Conservation (phyloP, 2,797 vertebrate species). For the Cephalopachus bancanus region DNA sequence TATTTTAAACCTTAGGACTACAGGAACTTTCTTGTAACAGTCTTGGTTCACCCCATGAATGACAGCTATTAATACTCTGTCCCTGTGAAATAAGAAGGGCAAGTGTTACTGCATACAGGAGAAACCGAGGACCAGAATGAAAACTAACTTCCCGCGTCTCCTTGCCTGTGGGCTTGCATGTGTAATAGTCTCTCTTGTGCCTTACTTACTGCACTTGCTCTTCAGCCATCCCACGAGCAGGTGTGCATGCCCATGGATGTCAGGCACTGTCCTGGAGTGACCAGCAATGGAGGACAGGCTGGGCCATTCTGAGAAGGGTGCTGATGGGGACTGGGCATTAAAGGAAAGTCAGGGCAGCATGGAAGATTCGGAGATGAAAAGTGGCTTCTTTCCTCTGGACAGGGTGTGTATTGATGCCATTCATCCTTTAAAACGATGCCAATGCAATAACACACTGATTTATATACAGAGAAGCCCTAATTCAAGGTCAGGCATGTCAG, state of each 20-base stretch:
- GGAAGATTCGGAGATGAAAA: constrained; percentile 4
- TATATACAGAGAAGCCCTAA: constrained; percentile 76
- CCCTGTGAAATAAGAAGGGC: constrained; percentile 43
- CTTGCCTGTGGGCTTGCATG: neutral
- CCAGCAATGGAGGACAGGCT: neutral
- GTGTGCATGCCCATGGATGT: neutral
- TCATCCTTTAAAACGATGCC: constrained; percentile 68
- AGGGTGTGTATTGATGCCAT: constrained; percentile 51
- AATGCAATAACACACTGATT: constrained; percentile 71
- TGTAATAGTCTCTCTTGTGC: neutral
- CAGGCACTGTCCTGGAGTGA: neutral
- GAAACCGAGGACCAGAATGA: constrained; percentile 35
- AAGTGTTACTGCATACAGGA: neutral
- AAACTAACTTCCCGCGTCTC: neutral
- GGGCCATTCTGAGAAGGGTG: neutral
- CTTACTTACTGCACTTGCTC: constrained; percentile 31
- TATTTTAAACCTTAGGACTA: constrained; percentile 36
- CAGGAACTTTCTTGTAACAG: constrained; percentile 16
- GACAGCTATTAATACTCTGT: constrained; percentile 16
- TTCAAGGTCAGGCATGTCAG: constrained; percentile 79
- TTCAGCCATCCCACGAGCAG: neutral
- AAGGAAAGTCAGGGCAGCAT: neutral
- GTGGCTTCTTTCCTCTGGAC: constrained; percentile 44
- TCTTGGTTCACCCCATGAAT: constrained; percentile 4
- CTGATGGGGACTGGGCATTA: neutral